Evolutionary conservation across 2,888 invertebrate species (phyloP), one percentile per base, ranked within the genome.

Genomic region (Isoperla grammatica): DNA sequence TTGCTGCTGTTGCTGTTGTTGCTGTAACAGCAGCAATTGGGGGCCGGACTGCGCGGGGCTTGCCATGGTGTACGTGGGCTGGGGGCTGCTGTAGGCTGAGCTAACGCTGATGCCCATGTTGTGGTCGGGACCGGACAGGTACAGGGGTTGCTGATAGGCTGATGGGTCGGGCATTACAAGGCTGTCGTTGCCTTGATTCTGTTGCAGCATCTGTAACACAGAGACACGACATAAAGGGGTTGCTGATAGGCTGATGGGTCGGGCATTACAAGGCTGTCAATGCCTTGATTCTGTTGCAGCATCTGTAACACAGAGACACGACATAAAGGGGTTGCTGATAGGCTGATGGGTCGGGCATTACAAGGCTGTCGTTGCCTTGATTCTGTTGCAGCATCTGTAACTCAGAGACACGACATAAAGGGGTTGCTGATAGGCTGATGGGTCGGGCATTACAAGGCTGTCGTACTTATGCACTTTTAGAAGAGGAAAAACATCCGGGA

Each of bases 271-370:
- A 83, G 71, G 23, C 81, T 81, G 66, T 83, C 83, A 70, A 82
- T 79, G 20, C 82, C 82, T 55, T 82, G 83, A 69, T 81, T 81
- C 76, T 81, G 71, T n/a, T n/a, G n/a, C 58, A 69, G 68, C 71
- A 73, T 72, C 70, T 74, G 65, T 37, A 69, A 69, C 35, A 61
- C 1, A n/a, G n/a, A n/a, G n/a, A n/a, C n/a, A n/a, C n/a, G n/a
- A n/a, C n/a, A n/a, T 87, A 87, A 20, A 87, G 74, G 49, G 87
- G 86, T 71, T 87, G 87, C 71, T 87, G 87, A 72, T 87, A 87
- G 19, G 82, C 82, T 63, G 80, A 82, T 39, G 83, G 80, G 64
- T 76, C 75, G 37, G 50, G 59, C 57, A 82, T 79, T 66, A 79
- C 78, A 65, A 83, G 71, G 29, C 81, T 81, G 66, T 83, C 83